Evolutionary conservation across 2,888 invertebrate genomes (phyloP).

Genomic region (Lycophotia porphyrea): DNA sequence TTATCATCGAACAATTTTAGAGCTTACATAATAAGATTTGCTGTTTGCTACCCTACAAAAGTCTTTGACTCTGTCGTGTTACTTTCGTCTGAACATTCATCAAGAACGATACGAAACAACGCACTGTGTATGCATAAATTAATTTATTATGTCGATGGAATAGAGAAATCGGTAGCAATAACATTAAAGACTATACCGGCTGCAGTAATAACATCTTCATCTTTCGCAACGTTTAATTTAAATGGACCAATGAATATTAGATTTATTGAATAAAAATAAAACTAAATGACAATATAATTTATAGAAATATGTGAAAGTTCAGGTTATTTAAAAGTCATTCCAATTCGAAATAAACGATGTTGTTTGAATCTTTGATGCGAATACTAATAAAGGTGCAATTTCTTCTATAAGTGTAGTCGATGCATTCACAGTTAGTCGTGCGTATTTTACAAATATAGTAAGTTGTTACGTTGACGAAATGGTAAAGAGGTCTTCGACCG

Average conservation of each 20-base stretch:
- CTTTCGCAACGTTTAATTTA: constrained; percentile 36
- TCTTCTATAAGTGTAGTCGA: constrained; percentile 62
- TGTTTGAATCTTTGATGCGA: constrained; percentile 64
- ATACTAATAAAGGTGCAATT: constrained; percentile 72
- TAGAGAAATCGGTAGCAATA: constrained; percentile 58
- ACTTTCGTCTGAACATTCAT: constrained; percentile 52
- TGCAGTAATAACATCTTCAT: constrained; percentile 30
- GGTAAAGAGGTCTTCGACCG: constrained; percentile 79
- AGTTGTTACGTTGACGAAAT: constrained; percentile 69
- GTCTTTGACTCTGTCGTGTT: constrained; percentile 57
- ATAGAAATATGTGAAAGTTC: constrained; percentile 69
- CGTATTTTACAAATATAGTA: constrained; percentile 72
- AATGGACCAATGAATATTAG: constrained; percentile 49
- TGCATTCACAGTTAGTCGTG: constrained; percentile 73
- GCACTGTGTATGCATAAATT: constrained; percentile 38
- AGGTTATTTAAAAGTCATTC: constrained; percentile 58
- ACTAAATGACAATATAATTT: constrained; percentile 58
- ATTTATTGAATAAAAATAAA: constrained; percentile 51
- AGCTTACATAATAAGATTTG: constrained; percentile 72
- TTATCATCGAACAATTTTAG: constrained; percentile 72
- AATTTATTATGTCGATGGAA: constrained; percentile 49
- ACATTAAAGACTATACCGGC: constrained; percentile 33
- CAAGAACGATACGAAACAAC: constrained; percentile 30
- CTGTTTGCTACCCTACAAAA: constrained; percentile 62
- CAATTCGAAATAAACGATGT: constrained; percentile 47